Conservation (phyloP, 2,113 vertebrate genomes). For the Onychostruthus taczanowskii region DNA sequence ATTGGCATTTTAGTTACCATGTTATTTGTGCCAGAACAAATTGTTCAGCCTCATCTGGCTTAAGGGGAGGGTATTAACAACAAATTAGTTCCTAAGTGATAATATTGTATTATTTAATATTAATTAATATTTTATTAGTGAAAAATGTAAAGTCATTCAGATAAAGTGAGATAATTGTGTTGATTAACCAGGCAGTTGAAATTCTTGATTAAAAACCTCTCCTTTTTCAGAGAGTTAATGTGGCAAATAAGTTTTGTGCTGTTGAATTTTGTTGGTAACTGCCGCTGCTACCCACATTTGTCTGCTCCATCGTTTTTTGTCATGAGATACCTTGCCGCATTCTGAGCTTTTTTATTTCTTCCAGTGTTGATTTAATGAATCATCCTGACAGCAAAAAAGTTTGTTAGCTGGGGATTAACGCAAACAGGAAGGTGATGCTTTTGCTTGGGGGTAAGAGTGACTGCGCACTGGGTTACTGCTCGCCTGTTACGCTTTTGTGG, state of each 20-base stretch:
- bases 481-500: not conserved
- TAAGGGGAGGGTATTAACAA: not conserved
- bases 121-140: not conserved
- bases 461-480: not conserved
- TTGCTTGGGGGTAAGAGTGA: not conserved
- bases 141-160: not conserved
- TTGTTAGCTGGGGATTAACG: conserved; percentile 12
- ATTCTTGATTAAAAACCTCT: not conserved
- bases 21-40: not conserved
- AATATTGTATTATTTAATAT: not conserved
- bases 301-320: not conserved
- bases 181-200: not conserved
- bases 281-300: not conserved
- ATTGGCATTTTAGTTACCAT: not conserved
- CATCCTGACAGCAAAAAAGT: conserved; percentile 1
- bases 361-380: conserved; percentile 24
- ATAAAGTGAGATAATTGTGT: not conserved
- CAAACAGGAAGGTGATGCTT: conserved; percentile 19
- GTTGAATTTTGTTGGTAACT: not conserved
- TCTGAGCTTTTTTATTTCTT: not conserved
- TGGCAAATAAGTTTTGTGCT: not conserved
- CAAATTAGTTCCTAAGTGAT: not conserved
- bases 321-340: not conserved
- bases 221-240: not conserved
- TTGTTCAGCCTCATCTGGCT: not conserved